phyloP scores from a whole-genome alignment of 2,797 vertebrate genomes.

The Hyperoplus lanceolatus region DNA sequence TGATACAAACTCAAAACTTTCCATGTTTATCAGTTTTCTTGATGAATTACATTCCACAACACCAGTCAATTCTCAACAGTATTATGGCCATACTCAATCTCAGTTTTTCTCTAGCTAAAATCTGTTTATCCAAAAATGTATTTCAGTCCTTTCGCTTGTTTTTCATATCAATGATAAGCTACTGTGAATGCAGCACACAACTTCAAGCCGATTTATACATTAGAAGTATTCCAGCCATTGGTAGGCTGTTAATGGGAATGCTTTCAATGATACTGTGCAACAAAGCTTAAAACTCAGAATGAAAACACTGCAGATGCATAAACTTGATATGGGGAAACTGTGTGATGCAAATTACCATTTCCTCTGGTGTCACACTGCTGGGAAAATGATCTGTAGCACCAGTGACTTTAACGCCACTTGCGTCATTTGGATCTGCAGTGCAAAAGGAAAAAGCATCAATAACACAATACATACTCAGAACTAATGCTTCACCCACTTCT shows the following conservation, averaged over 20 bases:
- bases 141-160: not conserved
- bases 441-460: not conserved
- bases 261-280: not conserved
- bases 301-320: not conserved
- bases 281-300: not conserved
- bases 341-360: slow-evolving; percentile 28
- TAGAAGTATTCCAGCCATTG: not conserved
- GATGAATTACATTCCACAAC: not conserved
- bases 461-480: not conserved
- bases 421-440: slow-evolving; percentile 25
- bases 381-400: not conserved
- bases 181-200: not conserved
- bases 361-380: slow-evolving; percentile 19
- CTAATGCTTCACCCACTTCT: not conserved
- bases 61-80: slow-evolving; percentile 3
- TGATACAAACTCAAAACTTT: not conserved
- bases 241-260: not conserved
- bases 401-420: not conserved
- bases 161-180: not conserved
- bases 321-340: not conserved
- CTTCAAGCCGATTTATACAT: not conserved
- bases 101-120: not conserved
- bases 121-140: not conserved
- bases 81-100: not conserved
- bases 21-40: not conserved